Evolutionary conservation across 2,888 invertebrate species (phyloP), one percentile per base, ranked within the genome.

Genomic region (Apamea epomidion): DNA sequence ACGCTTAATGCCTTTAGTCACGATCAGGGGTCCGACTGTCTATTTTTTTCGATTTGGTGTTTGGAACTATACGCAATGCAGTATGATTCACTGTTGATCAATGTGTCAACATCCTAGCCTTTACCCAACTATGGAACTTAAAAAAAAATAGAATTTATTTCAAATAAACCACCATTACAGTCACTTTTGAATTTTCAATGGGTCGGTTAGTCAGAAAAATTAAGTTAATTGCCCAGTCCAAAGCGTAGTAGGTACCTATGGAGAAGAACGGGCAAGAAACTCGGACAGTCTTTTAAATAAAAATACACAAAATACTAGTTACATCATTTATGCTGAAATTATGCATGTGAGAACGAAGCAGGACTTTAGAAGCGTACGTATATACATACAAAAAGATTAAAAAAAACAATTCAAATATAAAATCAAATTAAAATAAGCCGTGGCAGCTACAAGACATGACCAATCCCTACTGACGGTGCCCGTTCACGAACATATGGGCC

Each of bases 1-100:
- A 91, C 91, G 90, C 91, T 91, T 86, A 87, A 90, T 91, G 79
- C 83, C 68, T 84, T 89, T 77, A 81, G 90, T 91, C 91, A 91
- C 91, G 91, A 90, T 88, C 86, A 80, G 80, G 78, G 80, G 78
- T 42, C 65, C 45, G 78, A 74, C 78, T 76, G 84, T 60, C 58
- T 77, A 72, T 84, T 81, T 80, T 84, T 78, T 75, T 32, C 6
- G 6, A 7, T 70, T 79, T 75, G 25, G 16, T 78, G 0, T 75
- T 78, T 71, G 3, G 29, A 48, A 70, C 68, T 81, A 69, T 75
- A 74, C 58, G 37, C 67, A 78, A 51, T 68, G 64, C 51, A 71
- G 51, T 64, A 42, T 76, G 65, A 73, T 78, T 76, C 25, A 65
- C 48, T 68, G 7, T 42, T 16, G n/a, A 71, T 45, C 6, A 78